Conservation (phyloP, 2,888 invertebrate genomes). For the Euclidia mi region DNA sequence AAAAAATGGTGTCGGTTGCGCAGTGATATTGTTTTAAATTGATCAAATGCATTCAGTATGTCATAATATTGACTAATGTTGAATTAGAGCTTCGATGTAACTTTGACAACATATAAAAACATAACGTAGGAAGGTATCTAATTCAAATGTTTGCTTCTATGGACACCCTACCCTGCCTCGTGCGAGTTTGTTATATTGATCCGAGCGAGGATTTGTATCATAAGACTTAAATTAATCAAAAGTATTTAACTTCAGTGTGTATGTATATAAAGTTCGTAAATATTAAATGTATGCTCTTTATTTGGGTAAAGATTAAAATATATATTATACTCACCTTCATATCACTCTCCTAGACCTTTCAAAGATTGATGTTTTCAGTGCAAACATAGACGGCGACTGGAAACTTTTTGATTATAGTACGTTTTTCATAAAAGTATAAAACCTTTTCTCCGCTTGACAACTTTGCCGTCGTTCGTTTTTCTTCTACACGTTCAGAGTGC, state of each 20-base stretch:
- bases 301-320: no score
- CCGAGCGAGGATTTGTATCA: constrained; percentile 5
- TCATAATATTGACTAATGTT: constrained; percentile 27
- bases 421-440: not conserved
- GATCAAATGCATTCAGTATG: constrained; percentile 9
- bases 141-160: constrained; percentile 26
- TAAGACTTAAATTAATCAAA: constrained; percentile 7
- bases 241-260: not conserved
- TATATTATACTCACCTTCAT: no score
- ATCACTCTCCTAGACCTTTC: not conserved
- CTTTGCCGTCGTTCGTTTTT: not conserved
- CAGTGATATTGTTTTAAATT: no score
- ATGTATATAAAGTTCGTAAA: no score
- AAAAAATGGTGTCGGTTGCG: not conserved
- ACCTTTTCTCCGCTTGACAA: no score
- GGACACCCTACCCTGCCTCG: constrained; percentile 11
- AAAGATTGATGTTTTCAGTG: not conserved
- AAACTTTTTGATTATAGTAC: not conserved
- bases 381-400: not conserved
- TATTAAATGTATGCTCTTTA: no score
- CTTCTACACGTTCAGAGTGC: not conserved
- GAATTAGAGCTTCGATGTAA: constrained; percentile 29
- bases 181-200: constrained; percentile 22
- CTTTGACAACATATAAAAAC: constrained; percentile 55
- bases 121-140: constrained; percentile 24